These are phyloP conservation scores for Drosophila sechellia DNA, from an alignment of 1,140 invertebrate genomes.

Conservation along the genomic window DNA sequence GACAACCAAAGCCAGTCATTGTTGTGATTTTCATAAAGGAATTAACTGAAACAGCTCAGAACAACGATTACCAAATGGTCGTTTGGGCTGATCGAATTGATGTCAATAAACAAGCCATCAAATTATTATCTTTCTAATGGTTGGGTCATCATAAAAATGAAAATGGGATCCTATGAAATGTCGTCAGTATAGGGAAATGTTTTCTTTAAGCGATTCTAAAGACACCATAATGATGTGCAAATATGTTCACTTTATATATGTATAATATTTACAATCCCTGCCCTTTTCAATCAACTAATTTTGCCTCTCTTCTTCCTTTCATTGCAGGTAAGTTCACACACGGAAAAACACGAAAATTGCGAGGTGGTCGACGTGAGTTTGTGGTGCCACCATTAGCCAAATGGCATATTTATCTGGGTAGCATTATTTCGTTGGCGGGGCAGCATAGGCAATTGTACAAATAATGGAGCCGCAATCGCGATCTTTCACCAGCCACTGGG, in stretches of 20 bases:
- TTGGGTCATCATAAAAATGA: not conserved
- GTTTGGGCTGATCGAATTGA: not conserved
- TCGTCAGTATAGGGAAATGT: too few relatives aligned
- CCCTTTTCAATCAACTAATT: slow-evolving; percentile 30
- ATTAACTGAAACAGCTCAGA: slow-evolving; percentile 13
- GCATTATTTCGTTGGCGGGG: slow-evolving; percentile 28
- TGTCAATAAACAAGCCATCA: slow-evolving; percentile 1
- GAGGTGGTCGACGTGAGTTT: slow-evolving; percentile 51
- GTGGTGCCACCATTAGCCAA: slow-evolving; percentile 44
- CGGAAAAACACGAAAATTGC: slow-evolving; percentile 17
- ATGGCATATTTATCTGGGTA: slow-evolving; percentile 54
- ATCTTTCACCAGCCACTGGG: slow-evolving; percentile 52
- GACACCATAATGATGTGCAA: too few relatives aligned
- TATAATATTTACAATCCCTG: not conserved
- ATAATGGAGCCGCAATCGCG: slow-evolving; percentile 55
- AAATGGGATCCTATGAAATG: too few relatives aligned
- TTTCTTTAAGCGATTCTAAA: too few relatives aligned
- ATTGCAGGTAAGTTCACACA: slow-evolving; percentile 66
- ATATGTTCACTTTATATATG: not conserved
- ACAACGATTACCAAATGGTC: not conserved
- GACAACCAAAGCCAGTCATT: slow-evolving; percentile 20
- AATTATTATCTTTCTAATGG: not conserved
- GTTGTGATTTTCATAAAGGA: slow-evolving; percentile 35
- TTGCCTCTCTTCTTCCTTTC: slow-evolving; percentile 33
- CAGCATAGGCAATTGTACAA: slow-evolving; percentile 46